phyloP scores from a whole-genome alignment of 1,140 invertebrate genomes.

The Sesamia nonagrioides region DNA sequence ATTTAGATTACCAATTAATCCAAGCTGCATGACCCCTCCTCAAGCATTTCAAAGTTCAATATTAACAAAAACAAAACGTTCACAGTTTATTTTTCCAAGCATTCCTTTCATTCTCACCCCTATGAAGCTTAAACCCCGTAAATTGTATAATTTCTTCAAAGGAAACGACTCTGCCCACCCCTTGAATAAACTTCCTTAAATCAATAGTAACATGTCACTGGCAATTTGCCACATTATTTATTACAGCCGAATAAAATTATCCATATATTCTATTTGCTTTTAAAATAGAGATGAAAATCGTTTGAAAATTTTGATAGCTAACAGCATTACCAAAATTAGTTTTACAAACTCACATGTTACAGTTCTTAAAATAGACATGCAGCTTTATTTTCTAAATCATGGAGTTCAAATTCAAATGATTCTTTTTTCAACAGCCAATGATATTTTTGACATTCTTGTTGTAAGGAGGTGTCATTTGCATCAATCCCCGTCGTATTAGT shows the following conservation, averaged over 20 bases:
- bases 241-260: background rate
- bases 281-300: background rate
- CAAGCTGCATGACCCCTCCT: background rate
- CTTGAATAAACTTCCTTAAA: conserved; percentile 47
- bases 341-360: background rate
- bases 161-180: conserved; percentile 29
- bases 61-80: conserved; percentile 36
- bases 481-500: conserved; percentile 80
- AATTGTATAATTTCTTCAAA: conserved; percentile 48
- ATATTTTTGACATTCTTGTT: conserved; percentile 54
- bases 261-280: background rate
- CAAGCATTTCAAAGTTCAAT: conserved; percentile 8
- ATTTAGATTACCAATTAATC: conserved; percentile 8
- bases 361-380: background rate
- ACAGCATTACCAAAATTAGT: background rate
- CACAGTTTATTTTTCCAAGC: conserved; percentile 40
- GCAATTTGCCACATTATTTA: conserved; percentile 6
- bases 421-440: conserved; percentile 7
- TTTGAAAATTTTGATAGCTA: background rate
- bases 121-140: conserved; percentile 30
- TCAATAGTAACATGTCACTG: conserved; percentile 70
- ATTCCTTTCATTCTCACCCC: conserved; percentile 47
- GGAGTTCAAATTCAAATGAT: conserved; percentile 49
- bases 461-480: conserved; percentile 81
- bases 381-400: background rate